Conservation (phyloP, 2,113 vertebrate species). For the Genyomyrus donnyi region DNA sequence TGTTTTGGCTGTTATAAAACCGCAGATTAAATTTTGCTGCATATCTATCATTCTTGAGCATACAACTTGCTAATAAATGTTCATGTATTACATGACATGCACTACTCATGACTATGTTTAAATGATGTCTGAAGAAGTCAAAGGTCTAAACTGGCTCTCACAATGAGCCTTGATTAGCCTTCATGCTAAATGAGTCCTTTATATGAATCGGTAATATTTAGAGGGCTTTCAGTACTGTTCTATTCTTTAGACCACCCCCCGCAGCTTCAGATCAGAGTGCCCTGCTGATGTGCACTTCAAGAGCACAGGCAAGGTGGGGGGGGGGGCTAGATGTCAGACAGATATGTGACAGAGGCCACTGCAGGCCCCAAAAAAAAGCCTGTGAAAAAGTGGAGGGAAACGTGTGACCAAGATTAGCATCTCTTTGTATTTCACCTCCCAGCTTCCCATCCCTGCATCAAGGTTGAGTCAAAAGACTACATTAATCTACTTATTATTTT, state of each 20-base stretch:
- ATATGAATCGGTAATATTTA: not conserved
- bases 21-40: not conserved
- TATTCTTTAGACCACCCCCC: not conserved
- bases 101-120: not conserved
- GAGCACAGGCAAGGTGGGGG: not conserved
- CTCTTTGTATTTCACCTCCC: not conserved
- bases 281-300: slow-evolving; percentile 8
- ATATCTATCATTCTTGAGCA: not conserved
- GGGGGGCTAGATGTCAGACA: not conserved
- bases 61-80: not conserved
- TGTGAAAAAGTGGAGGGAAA: not conserved
- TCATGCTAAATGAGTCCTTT: not conserved
- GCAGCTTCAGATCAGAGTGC: not conserved
- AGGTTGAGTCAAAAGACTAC: not conserved
- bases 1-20: not conserved
- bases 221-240: not conserved
- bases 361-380: not conserved
- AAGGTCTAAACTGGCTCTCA: not conserved
- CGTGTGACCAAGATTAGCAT: not conserved
- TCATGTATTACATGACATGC: not conserved
- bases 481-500: not conserved
- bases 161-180: not conserved
- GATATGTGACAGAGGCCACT: not conserved
- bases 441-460: not conserved
- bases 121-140: not conserved